phyloP scores from a whole-genome alignment of 2,888 invertebrate species.

The Perizoma affinitatum region DNA sequence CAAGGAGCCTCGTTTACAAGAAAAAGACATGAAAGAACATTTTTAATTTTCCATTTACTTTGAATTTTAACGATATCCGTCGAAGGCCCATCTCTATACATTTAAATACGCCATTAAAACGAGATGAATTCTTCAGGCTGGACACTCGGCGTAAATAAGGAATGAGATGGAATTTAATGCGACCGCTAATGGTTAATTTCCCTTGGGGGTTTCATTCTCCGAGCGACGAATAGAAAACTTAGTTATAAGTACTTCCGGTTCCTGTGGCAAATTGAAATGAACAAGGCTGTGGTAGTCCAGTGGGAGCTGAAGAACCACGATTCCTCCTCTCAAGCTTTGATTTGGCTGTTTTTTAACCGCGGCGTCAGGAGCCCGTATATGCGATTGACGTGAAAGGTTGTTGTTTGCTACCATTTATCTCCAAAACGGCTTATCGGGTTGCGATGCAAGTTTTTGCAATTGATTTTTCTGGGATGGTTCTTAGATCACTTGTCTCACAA shows the following conservation, averaged over 20 bases:
- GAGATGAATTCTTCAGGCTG: constrained; percentile 41
- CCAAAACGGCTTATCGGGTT: too few relatives aligned
- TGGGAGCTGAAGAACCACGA: neutral
- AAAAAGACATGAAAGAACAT: constrained; percentile 4
- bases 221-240: constrained; percentile 55
- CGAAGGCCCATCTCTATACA: constrained; percentile 21
- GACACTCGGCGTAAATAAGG: constrained; percentile 56
- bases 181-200: constrained; percentile 74
- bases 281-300: constrained; percentile 8
- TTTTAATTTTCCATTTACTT: constrained; percentile 11
- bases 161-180: constrained; percentile 70
- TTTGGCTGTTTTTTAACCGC: neutral
- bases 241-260: constrained; percentile 51
- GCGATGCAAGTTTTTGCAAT: too few relatives aligned
- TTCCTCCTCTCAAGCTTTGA: neutral
- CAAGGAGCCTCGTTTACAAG: too few relatives aligned
- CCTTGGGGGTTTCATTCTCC: constrained; percentile 70
- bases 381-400: too few relatives aligned
- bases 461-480: too few relatives aligned
- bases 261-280: constrained; percentile 43
- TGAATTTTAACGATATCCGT: constrained; percentile 27
- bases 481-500: too few relatives aligned
- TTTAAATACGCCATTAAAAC: constrained; percentile 31
- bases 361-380: too few relatives aligned
- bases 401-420: too few relatives aligned